phyloP scores from a whole-genome alignment of 2,888 invertebrate species.

The Caenorhabditis wallacei region DNA sequence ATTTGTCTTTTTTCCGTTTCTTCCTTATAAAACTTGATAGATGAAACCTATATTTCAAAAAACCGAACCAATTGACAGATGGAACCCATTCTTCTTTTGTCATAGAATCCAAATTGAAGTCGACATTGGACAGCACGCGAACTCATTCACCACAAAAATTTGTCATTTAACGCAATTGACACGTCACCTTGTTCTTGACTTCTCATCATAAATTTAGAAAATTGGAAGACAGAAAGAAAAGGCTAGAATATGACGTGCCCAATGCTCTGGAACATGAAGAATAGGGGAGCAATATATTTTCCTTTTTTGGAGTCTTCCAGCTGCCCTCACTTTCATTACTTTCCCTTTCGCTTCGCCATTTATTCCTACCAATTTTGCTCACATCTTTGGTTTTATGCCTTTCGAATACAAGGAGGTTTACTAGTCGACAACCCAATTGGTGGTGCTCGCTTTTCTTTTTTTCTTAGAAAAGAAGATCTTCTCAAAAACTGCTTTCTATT shows the following conservation, averaged over 20 bases:
- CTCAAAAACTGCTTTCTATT: too few relatives aligned
- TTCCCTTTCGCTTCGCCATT: background rate
- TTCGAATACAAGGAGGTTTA: background rate
- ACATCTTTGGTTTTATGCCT: background rate
- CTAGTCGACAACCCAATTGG: too few relatives aligned
- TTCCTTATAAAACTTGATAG: too few relatives aligned
- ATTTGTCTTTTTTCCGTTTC: too few relatives aligned
- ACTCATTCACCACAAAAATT: too few relatives aligned
- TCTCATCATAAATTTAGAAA: slow-evolving; percentile 9
- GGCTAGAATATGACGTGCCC: slow-evolving; percentile 1
- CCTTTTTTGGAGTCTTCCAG: background rate
- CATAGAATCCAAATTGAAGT: too few relatives aligned
- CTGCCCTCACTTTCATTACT: slow-evolving; percentile 4
- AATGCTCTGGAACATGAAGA: slow-evolving; percentile 3
- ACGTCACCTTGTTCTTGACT: background rate
- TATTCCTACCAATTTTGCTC: background rate
- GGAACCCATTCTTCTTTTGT: too few relatives aligned
- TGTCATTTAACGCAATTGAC: background rate
- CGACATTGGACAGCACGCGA: too few relatives aligned
- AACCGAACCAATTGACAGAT: background rate
- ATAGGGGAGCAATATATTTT: background rate
- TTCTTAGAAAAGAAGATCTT: too few relatives aligned
- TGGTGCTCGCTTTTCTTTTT: too few relatives aligned
- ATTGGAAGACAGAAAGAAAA: slow-evolving; percentile 7
- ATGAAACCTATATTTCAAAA: too few relatives aligned